phyloP scores from a whole-genome alignment of 2,888 invertebrate genomes.

The Tridacna gigas region DNA sequence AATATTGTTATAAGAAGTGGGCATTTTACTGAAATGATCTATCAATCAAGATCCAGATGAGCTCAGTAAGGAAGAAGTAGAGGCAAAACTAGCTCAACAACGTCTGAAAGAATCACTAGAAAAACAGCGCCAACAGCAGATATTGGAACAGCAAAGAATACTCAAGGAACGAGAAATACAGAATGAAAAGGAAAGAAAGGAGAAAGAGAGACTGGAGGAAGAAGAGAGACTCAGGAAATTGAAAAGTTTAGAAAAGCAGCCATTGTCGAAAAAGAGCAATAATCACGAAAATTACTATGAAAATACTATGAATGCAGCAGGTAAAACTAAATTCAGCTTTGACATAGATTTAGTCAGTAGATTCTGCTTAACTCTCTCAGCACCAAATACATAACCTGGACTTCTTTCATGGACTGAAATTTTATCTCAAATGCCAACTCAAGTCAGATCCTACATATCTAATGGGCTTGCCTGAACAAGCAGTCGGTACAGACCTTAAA shows the following conservation, averaged over 20 bases:
- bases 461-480: too few relatives aligned
- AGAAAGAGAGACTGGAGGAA: constrained; percentile 47
- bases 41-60: constrained; percentile 30
- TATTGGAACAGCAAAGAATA: constrained; percentile 44
- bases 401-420: too few relatives aligned
- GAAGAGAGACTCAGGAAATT: constrained; percentile 48
- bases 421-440: too few relatives aligned
- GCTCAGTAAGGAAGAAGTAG: constrained; percentile 17
- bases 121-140: constrained; percentile 48
- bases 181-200: constrained; percentile 33
- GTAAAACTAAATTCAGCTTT: constrained; percentile 10
- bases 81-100: constrained; percentile 41
- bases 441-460: too few relatives aligned
- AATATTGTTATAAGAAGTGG: too few relatives aligned
- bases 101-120: constrained; percentile 50
- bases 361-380: too few relatives aligned
- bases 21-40: too few relatives aligned
- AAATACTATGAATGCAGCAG: constrained; percentile 61
- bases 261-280: constrained; percentile 34
- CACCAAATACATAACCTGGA: too few relatives aligned
- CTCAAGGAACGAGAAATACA: constrained; percentile 33
- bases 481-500: too few relatives aligned
- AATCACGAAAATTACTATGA: constrained; percentile 58
- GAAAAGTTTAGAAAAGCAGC: constrained; percentile 42
- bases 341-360: too few relatives aligned